Evolutionary conservation across 1,140 invertebrate species (phyloP), one percentile per base, ranked within the genome.

Genomic region (Zophobas morio): DNA sequence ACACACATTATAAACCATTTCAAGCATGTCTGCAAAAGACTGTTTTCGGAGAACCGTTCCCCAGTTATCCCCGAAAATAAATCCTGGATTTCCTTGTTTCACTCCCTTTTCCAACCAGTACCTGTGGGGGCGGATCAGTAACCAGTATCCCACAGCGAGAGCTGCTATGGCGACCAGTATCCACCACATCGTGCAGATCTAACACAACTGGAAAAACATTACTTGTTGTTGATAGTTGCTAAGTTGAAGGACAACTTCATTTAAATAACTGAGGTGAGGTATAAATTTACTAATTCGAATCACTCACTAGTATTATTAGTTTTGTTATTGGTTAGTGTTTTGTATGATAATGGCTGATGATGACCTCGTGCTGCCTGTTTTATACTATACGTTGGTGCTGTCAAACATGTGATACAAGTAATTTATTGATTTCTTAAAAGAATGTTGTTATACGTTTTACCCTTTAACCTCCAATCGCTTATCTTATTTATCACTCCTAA

Each of bases 171-270:
- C 42, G 42, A 46, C 42, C 42, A 46, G 3, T 91, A 87, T 81
- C 79, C 92, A 70, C 89, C 91, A 2, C 93, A 93, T 78, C 90
- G 91, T 0, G 90, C 90, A 74, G 92, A 92, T 32, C 20, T 20
- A 20, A 20, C 20, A 20, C 20, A 88, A 89, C 0, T 82, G 92
- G 42, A 91, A 90, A 78, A 93, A 92, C 35, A 32, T 49, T 4
- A 47, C 20, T 20, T 20, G 20, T 20, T 20, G 20, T 42, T 35
- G 49, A 4, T 46, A 8, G 3, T 46, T 3, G 42, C 42, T 8
- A 46, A 46, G 42, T 46, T 46, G 42, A 46, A 46, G 42, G 42
- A 3, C 42, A 8, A 4, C 3, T 46, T 20, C 20, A 46, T 46
- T 46, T 46, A 46, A 46, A 20, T 20, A 20, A 20, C 20, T 20